These are phyloP conservation scores for Scaptomyza polygonia DNA, from an alignment of 2,888 invertebrate genomes.

Conservation along the genomic window DNA sequence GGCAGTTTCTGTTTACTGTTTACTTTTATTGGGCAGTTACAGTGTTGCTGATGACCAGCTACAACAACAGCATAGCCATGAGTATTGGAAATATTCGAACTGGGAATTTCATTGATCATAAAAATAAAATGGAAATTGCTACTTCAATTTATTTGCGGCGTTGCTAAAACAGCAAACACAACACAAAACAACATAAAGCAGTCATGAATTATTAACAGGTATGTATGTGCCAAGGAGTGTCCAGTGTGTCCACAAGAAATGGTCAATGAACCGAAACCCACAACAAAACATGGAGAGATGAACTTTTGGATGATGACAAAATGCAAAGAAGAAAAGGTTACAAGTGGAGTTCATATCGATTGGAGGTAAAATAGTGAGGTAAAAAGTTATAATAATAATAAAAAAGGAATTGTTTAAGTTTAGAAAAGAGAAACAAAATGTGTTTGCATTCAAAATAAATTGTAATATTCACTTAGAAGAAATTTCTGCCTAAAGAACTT, in stretches of 20 bases:
- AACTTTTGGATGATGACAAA: not conserved
- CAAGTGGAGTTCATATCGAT: constrained; percentile 16
- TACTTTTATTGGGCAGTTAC: constrained; percentile 57
- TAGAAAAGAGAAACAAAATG: too few relatives aligned
- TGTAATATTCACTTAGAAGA: too few relatives aligned
- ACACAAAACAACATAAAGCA: constrained; percentile 54
- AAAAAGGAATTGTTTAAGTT: not conserved
- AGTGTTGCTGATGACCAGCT: constrained; percentile 42
- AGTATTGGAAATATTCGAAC: constrained; percentile 71
- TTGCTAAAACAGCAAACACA: constrained; percentile 36
- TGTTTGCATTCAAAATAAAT: too few relatives aligned
- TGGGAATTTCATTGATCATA: constrained; percentile 84
- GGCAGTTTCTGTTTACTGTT: constrained; percentile 47
- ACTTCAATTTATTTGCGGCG: constrained; percentile 77
- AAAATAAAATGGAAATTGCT: constrained; percentile 81
- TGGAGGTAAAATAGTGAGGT: not conserved
- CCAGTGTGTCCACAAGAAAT: constrained; percentile 18
- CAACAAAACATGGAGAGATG: constrained; percentile 5
- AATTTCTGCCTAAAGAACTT: too few relatives aligned
- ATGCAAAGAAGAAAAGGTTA: not conserved
- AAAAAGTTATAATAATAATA: not conserved
- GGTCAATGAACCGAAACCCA: constrained; percentile 45
- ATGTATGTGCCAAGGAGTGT: constrained; percentile 59
- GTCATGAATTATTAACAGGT: constrained; percentile 75
- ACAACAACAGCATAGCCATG: constrained; percentile 16